Base-by-base conservation (phyloP, 2,113 vertebrate genomes). In the Eretmochelys imbricata region DNA sequence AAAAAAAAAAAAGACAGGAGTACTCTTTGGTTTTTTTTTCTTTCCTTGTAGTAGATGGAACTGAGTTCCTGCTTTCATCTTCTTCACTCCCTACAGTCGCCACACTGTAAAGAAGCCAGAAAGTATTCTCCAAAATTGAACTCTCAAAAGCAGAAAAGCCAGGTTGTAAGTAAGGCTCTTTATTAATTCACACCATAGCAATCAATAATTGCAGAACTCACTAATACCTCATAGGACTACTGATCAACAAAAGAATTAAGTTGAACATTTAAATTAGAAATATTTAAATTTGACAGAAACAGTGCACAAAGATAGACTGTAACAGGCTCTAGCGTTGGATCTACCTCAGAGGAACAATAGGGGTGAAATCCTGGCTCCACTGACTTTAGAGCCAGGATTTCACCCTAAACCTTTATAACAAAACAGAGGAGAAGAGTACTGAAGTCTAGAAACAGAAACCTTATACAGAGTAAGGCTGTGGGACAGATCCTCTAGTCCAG, bases 181-280 rank as follows among this genome's bases (percentile, higher is more conserved):
- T 51, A 35, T 19, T 10, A 20, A n/a, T 16, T 78, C 38, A 0
- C 50, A 49, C 12, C 0, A 35, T 3, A 55, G 35, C 1, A 0
- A 5, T 10, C 1, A 0, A 14, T 59, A 27, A 4, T 59, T 72
- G 35, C 35, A 38, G 35, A 22, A 10, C 35, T 38, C 19, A 38
- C 65, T 72, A 10, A 38, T 38, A 38, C 17, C n/a, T 35, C 69
- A 82, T 1, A 19, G 29, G 25, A 12, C 65, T 20, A 19, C 14
- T 57, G 0, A 2, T 4, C 2, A 16, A 82, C 27, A 54, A 3
- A 82, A 0, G 4, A 42, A 10, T 46, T 9, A 8, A 27, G 1
- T 6, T n/a, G 35, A 69, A 69, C 35, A 69, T 69, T 69, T 69
- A 2, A 4, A 69, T 69, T 69, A 69, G 35, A n/a, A 72, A 69